Base-by-base conservation (phyloP, 2,888 invertebrate genomes). In the Drosophila subquinaria region DNA sequence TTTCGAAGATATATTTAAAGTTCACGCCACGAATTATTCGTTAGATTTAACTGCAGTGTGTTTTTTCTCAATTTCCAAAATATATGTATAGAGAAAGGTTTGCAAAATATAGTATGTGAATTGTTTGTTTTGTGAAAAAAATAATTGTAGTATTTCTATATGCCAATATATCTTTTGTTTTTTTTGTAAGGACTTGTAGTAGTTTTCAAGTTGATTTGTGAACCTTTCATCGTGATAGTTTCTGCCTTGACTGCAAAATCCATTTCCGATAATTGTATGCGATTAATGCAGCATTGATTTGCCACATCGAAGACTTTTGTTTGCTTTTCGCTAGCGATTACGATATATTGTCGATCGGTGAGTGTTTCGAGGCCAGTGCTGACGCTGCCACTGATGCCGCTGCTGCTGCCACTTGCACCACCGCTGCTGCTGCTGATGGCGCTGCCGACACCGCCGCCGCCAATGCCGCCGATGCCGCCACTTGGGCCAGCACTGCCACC, bases 201-300 rank as follows among this genome's bases (percentile, higher is more conserved):
- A 13, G 36, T 38, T 6, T 27, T 6, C 0, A 5, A 27, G 38
- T 38, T 38, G 15, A 9, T 30, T n/a, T 10, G 13, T 60, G 15
- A 61, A 98, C 97, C 97, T 96, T 97, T 97, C 91, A 98, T 94
- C 90, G 97, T 96, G 89, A 97, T 96, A 90, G 98, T 96, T 94
- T 98, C 98, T 69, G 98, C 97, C 94, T 97, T 97, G 79, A 98
- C 97, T 73, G 98, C 98, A 93, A 98, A 97, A 93, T 98, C 97
- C 10, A 96, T 95, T 91, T 98, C 98, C 75, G 97, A 97, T 86
- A 99, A 95, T 93, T 98, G 98, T 93, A 97, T 97, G 89, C 98
- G 95, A 94, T 97, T 98, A 86, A 98, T 96, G 94, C 98, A 98
- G 92, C 97, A 97, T 94, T 98, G 98, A 87, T 98, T 98, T 78